Conservation (phyloP, 1,140 invertebrate genomes). For the Meloidogyne floridensis region DNA sequence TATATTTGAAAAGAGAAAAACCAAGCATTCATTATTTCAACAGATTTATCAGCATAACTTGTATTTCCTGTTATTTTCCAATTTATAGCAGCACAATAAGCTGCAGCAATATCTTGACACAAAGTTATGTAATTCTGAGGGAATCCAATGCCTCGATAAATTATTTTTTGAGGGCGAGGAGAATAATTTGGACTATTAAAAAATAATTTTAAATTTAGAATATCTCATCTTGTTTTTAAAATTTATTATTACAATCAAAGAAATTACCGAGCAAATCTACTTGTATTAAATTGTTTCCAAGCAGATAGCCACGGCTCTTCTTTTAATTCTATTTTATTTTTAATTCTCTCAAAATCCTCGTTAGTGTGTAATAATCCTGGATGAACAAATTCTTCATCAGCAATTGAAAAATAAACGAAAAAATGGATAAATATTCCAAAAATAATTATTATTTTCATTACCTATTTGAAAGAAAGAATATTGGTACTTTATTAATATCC, state of each 20-base stretch:
- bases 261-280: neutral
- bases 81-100: neutral
- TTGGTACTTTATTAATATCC: no score
- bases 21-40: conserved; percentile 4
- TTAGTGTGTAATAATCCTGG: neutral
- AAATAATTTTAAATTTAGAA: neutral
- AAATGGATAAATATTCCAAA: no score
- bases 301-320: neutral
- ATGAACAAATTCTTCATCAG: neutral
- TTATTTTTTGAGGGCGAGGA: neutral
- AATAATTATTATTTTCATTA: no score
- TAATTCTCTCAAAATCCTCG: neutral
- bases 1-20: neutral
- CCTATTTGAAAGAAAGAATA: no score
- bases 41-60: neutral
- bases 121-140: neutral
- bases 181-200: neutral
- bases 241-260: neutral
- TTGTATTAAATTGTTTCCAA: neutral
- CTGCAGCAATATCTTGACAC: neutral
- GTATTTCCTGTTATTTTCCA: neutral
- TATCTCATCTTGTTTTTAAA: neutral
- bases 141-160: neutral
- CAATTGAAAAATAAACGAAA: neutral
- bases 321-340: neutral